Evolutionary conservation across 1,140 invertebrate species (phyloP), one percentile per base, ranked within the genome.

Genomic region (Monochamus saltuarius): DNA sequence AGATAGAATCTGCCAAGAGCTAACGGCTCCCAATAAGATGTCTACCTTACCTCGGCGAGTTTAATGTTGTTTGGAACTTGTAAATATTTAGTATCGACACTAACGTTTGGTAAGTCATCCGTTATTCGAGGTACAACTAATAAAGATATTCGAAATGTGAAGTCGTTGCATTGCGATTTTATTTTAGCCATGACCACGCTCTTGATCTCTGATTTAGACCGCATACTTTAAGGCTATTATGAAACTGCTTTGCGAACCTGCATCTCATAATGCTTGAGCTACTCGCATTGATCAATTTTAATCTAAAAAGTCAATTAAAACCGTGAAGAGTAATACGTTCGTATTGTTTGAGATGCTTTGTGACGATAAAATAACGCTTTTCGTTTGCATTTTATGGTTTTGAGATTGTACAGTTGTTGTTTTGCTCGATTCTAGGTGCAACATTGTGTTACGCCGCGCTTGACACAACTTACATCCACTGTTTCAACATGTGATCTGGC

Each of bases 171-270:
- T 40, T 22, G 34, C n/a, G 45, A 50, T 40, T 39, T 36, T 13
- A 59, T 8, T 22, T 52, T 14, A n/a, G 42, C 9, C 6, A 14
- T 13, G 14, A 3, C 9, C 17, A 17, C 45, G 6, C 34, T 19
- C 4, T n/a, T 9, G 4, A 53, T 13, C 0, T 40, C 13, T 38
- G 46, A 39, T 13, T 37, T 39, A 51, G 16, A 13, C 55, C 43
- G 6, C 13, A 16, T 29, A 45, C 37, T 7, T 10, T 22, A 1
- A 56, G 11, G 34, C 4, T 4, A 49, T 54, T 8, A 60, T 43
- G 42, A 54, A 60, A 42, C 39, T 54, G 39, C 37, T 42, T 45
- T 60, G 58, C 11, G 58, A 60, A 11, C 50, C 58, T 13, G 51
- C 19, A 8, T 60, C 58, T 7, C 54, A 34, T 29, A 60, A 22